Evolutionary conservation across 2,113 vertebrate species (phyloP), one percentile per base, ranked within the genome.

Genomic region (Entomyzon cyanotis): DNA sequence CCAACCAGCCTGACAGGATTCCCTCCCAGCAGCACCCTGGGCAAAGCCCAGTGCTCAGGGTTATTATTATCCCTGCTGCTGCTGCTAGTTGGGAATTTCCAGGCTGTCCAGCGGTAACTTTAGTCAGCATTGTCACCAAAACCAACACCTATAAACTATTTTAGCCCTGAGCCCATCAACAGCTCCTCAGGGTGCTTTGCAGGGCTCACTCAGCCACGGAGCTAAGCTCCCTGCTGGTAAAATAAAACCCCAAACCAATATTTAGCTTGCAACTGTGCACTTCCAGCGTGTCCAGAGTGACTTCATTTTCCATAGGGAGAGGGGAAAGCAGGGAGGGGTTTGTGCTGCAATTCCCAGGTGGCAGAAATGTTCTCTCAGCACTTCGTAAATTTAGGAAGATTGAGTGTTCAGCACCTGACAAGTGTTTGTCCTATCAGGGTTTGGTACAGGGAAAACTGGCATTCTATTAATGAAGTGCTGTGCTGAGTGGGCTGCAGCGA

Each of bases 191-290:
- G 87, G 25, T 33, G 80, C 84, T 96, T 97, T 91, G n/a, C 74
- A 83, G 93, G 74, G 89, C 60, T 94, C 63, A 82, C 74, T 27
- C 44, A 96, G 65, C 42, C 74, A 82, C 92, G 91, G 90, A 90
- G 82, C 53, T 71, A 95, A 90, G 44, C 73, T 90, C 23, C 42
- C 90, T 80, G 71, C 23, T 78, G 75, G 87, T 96, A 90, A 96
- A 97, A 94, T 94, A 96, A 96, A 94, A 81, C 86, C 81, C 64
- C 75, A 52, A 27, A 82, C 81, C 78, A 83, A 86, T 68, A 95
- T 89, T 96, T 89, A 94, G 84, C 75, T 50, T 58, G 56, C 70
- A 82, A 95, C 76, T 93, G 33, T 60, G 81, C 3, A 0, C 55
- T 73, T 81, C 8, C 27, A 67, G 74, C 39, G 4, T 21, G 63